phyloP scores from a whole-genome alignment of 2,888 invertebrate species.

The Liodrosophila aerea region DNA sequence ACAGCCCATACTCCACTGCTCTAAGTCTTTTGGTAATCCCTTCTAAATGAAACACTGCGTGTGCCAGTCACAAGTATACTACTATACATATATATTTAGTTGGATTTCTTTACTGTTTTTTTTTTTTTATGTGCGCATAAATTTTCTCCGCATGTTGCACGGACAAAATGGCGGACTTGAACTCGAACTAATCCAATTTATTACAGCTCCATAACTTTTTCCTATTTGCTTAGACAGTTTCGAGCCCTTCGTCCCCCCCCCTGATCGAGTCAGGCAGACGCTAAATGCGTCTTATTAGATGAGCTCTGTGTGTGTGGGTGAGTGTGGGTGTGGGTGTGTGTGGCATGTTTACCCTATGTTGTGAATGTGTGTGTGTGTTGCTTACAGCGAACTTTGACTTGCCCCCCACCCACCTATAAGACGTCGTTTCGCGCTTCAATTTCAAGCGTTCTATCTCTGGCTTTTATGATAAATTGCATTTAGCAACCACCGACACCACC shows the following conservation, averaged over 20 bases:
- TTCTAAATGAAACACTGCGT: slow-evolving; percentile 66
- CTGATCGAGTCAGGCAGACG: slow-evolving; percentile 57
- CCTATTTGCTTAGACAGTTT: slow-evolving; percentile 69
- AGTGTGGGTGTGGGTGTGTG: slow-evolving; percentile 48
- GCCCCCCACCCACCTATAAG: slow-evolving; percentile 32
- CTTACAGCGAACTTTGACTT: slow-evolving; percentile 65
- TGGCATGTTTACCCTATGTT: slow-evolving; percentile 70
- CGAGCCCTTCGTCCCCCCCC: neutral
- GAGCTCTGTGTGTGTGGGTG: slow-evolving; percentile 33
- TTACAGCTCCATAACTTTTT: slow-evolving; percentile 81
- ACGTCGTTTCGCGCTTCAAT: slow-evolving; percentile 56
- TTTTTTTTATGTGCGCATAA: slow-evolving; percentile 52
- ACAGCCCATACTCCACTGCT: neutral
- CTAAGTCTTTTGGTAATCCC: slow-evolving; percentile 56
- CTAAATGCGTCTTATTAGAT: slow-evolving; percentile 77
- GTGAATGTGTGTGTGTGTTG: slow-evolving; percentile 27
- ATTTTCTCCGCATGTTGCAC: slow-evolving; percentile 36
- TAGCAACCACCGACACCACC: slow-evolving; percentile 69
- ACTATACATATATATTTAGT: slow-evolving; percentile 47
- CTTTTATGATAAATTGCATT: slow-evolving; percentile 78
- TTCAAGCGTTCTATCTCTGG: slow-evolving; percentile 62
- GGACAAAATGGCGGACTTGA: slow-evolving; percentile 77
- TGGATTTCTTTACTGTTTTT: slow-evolving; percentile 44
- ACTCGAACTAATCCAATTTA: slow-evolving; percentile 82
- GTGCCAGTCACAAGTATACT: slow-evolving; percentile 27